These are phyloP conservation scores for Vespertilio murinus DNA, from an alignment of 2,797 vertebrate genomes.

Conservation along the genomic window DNA sequence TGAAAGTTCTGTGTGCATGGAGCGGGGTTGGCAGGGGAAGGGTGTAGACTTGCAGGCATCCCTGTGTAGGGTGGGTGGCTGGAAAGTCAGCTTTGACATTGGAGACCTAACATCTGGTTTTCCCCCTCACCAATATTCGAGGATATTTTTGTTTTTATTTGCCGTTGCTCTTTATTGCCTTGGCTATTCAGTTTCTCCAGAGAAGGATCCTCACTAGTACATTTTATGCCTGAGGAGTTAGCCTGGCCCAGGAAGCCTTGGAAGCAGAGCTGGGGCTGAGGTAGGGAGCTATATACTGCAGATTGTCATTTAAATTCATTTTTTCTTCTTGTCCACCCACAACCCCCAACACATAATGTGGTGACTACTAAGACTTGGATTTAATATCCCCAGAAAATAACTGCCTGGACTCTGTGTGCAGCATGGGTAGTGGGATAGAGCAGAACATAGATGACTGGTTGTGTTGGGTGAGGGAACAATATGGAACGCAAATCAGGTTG, in stretches of 20 bases:
- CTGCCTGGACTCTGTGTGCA: background rate
- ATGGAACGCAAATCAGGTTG: background rate
- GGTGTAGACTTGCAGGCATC: background rate
- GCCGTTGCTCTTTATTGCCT: background rate
- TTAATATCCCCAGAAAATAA: background rate
- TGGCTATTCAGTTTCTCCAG: background rate
- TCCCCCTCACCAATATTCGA: background rate
- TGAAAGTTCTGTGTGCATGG: background rate
- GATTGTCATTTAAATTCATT: background rate
- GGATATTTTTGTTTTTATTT: constrained; percentile 11
- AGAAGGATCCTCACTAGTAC: background rate
- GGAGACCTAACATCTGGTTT: background rate
- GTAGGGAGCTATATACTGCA: background rate
- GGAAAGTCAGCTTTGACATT: background rate
- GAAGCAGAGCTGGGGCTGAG: background rate
- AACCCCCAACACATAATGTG: background rate
- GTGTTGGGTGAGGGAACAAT: background rate
- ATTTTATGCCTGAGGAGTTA: background rate
- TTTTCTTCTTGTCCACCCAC: background rate
- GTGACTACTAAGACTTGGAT: background rate
- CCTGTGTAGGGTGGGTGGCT: background rate
- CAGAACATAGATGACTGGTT: background rate
- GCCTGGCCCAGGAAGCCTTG: background rate
- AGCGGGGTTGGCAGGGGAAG: too few relatives aligned
- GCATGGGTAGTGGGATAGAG: too few relatives aligned